Evolutionary conservation across 2,113 vertebrate species (phyloP).

Genomic region (Mustela nigripes): DNA sequence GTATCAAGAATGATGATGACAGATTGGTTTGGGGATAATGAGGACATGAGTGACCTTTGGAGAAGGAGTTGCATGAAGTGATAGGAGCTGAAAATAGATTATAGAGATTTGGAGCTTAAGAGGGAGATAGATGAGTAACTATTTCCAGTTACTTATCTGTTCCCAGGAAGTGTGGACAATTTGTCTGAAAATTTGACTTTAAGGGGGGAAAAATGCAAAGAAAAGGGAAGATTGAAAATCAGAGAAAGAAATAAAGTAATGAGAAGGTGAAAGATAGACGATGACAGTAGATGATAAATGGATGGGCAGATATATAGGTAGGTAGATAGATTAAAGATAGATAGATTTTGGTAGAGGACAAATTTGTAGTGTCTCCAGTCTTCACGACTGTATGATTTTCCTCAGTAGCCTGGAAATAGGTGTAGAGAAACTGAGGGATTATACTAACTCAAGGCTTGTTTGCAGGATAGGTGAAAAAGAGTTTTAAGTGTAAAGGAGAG

Average conservation of each 20-base stretch:
- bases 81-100: neutral
- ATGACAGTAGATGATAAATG: neutral
- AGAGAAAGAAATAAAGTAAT: neutral
- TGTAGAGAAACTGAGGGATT: neutral
- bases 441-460: neutral
- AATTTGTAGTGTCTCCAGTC: neutral
- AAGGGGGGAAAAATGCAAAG: neutral
- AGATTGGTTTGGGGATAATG: neutral
- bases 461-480: neutral
- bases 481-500: neutral
- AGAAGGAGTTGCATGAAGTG: neutral
- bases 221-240: neutral
- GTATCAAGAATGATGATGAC: neutral
- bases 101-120: neutral
- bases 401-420: neutral
- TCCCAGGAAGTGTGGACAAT: neutral
- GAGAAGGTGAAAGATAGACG: neutral
- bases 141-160: conserved; percentile 14
- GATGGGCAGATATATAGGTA: neutral
- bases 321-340: neutral
- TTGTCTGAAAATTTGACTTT: conserved; percentile 15
- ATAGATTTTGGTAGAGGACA: neutral
- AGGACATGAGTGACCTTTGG: neutral
- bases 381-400: neutral
- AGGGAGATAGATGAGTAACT: neutral